Evolutionary conservation across 2,113 vertebrate genomes (phyloP).

Genomic region (Carlito syrichta): DNA sequence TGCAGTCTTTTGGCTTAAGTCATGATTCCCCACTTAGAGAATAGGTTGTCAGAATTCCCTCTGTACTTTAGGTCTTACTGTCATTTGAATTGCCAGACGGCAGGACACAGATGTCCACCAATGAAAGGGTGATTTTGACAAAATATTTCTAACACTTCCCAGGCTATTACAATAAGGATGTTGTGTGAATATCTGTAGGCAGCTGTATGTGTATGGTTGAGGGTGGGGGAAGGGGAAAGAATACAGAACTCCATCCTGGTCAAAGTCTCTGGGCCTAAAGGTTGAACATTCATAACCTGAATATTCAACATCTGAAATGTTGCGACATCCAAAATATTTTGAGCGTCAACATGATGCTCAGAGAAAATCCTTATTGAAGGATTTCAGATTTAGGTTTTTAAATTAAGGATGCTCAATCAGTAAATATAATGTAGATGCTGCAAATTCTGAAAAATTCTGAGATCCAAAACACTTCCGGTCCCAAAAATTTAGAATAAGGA

Average conservation of each 20-base stretch:
- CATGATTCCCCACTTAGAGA: neutral
- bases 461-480: neutral
- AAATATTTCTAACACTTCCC: conserved; percentile 87
- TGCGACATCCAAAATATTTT: neutral
- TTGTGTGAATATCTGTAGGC: neutral
- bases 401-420: neutral
- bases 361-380: neutral
- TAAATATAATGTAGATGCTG: neutral
- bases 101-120: conserved; percentile 81
- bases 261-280: neutral
- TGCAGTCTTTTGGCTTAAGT: neutral
- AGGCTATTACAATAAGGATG: conserved; percentile 72
- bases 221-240: accelerated
- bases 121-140: conserved; percentile 79
- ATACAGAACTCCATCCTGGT: neutral
- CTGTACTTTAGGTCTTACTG: conserved; percentile 78
- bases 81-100: conserved; percentile 68
- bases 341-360: neutral
- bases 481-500: neutral
- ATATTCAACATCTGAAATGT: neutral
- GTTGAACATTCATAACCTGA: neutral
- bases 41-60: neutral
- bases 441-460: neutral
- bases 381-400: neutral
- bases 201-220: neutral